phyloP scores from a whole-genome alignment of 2,113 vertebrate species.

The Orthonyx spaldingii region DNA sequence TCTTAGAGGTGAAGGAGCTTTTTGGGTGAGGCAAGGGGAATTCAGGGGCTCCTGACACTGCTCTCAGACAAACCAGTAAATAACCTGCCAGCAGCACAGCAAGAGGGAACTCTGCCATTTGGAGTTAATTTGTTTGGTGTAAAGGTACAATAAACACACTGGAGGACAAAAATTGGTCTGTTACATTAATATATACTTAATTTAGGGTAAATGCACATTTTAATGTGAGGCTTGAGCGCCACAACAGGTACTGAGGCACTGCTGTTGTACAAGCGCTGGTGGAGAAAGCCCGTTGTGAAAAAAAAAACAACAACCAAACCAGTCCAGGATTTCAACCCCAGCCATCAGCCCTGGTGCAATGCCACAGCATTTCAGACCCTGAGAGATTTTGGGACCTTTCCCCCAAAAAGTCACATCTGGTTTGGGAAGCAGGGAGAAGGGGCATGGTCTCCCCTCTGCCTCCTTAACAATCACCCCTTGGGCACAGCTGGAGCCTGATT shows the following conservation, averaged over 20 bases:
- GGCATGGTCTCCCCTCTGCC: background rate
- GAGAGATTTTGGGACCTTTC: background rate
- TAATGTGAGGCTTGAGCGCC: background rate
- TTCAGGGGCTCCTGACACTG: background rate
- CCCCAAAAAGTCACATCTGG: background rate
- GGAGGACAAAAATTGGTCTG: background rate
- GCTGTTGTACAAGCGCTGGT: no score
- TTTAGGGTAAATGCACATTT: background rate
- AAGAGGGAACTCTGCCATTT: background rate
- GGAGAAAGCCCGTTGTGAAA: background rate
- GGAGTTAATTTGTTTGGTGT: background rate
- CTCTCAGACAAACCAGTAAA: background rate
- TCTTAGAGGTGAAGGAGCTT: background rate
- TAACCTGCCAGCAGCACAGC: background rate
- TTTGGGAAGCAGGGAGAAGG: background rate
- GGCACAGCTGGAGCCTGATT: background rate
- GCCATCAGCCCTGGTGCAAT: no score
- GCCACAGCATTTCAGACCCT: background rate
- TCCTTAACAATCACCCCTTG: fast-evolving
- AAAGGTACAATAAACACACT: background rate
- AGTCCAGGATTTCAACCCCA: background rate
- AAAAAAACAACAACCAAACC: background rate
- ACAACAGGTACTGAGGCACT: background rate
- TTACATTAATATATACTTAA: background rate
- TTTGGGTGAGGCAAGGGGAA: background rate